Evolutionary conservation across 2,888 invertebrate species (phyloP).

Genomic region (Autographa pulchrina): DNA sequence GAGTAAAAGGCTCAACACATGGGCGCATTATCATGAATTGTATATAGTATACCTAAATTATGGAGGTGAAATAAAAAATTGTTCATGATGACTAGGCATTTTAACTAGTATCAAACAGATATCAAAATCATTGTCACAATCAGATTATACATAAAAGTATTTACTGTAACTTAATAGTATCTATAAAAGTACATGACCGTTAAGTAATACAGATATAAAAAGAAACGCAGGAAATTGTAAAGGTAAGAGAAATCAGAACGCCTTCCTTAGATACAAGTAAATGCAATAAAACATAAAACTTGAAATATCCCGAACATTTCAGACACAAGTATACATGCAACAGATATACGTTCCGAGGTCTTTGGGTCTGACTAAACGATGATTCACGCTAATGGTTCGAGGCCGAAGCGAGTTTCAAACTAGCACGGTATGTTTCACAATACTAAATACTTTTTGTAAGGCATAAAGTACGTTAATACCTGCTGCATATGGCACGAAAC

Average conservation of each 20-base stretch:
- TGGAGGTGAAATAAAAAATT: not conserved
- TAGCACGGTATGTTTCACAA: slow-evolving; percentile 27
- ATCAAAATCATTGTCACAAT: not conserved
- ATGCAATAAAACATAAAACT: slow-evolving; percentile 15
- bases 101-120: no score
- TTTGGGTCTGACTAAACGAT: slow-evolving; percentile 35
- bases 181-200: no score
- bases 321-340: slow-evolving; percentile 26
- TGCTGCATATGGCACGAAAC: slow-evolving; percentile 33
- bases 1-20: not conserved
- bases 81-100: not conserved
- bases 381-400: slow-evolving; percentile 44
- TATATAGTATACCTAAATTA: not conserved
- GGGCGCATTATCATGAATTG: not conserved
- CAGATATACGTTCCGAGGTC: slow-evolving; percentile 41
- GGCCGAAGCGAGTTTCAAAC: slow-evolving; percentile 35
- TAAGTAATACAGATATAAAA: not conserved
- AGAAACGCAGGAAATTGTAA: slow-evolving; percentile 7
- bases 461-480: slow-evolving; percentile 27
- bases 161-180: not conserved
- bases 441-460: slow-evolving; percentile 37
- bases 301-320: slow-evolving; percentile 36
- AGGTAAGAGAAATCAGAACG: slow-evolving; percentile 14
- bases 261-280: slow-evolving; percentile 9
- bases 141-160: not conserved